Percentiles rank a stretch among this genome's conserved stretches.
phyloP scores from a whole-genome alignment of 1,140 invertebrate genomes.

The Pseudachorutes palmiensis region DNA sequence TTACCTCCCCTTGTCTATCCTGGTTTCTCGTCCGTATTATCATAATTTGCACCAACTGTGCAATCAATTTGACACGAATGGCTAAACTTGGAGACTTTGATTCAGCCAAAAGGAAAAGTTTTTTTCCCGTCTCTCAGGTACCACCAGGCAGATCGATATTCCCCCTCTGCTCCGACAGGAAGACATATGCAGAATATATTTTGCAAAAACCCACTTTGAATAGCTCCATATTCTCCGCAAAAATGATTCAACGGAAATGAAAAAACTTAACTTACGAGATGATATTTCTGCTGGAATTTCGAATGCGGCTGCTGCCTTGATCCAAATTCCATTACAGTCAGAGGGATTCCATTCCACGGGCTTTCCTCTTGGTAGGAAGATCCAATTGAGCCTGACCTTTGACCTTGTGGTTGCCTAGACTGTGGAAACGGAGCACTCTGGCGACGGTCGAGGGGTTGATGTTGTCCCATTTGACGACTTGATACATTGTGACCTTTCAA shows the following conservation, averaged over 20 bases:
- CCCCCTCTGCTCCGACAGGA: no score
- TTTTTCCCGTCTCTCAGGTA: no score
- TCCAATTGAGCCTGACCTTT: neutral
- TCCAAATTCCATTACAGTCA: constrained; percentile 35
- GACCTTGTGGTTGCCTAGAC: neutral
- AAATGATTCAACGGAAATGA: no score
- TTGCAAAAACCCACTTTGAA: no score
- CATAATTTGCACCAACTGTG: no score
- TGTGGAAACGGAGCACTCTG: constrained; percentile 20
- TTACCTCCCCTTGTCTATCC: neutral
- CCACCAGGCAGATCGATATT: no score
- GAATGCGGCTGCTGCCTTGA: constrained; percentile 4
- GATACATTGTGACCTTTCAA: neutral
- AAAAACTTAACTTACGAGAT: neutral
- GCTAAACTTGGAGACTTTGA: no score
- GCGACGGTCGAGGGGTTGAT: constrained; percentile 7
- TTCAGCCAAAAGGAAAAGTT: no score
- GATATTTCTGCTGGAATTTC: neutral
- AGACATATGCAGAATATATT: no score
- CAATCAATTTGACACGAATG: no score
- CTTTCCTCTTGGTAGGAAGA: neutral
- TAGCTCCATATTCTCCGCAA: no score
- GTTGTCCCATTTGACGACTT: no score
- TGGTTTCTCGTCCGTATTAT: neutral
- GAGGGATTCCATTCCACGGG: constrained; percentile 24